Evolutionary conservation across 92 coral and sea anemone genomes (phyloP).

Genomic region (Porites evermanni): DNA sequence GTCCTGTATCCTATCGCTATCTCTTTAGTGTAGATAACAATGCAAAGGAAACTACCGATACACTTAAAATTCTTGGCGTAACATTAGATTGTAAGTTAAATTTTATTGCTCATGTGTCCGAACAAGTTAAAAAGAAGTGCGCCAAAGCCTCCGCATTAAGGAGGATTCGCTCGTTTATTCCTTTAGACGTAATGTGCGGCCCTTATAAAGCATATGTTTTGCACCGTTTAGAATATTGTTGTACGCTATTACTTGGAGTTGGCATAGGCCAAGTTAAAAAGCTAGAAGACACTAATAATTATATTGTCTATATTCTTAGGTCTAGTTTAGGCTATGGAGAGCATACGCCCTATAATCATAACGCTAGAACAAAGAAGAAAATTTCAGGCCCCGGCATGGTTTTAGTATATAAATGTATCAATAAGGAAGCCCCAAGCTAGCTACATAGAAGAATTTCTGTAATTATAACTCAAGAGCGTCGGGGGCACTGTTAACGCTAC

Average conservation of each 20-base stretch:
- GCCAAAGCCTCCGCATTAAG: constrained; percentile 13
- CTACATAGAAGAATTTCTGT: too few relatives aligned
- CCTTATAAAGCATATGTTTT: constrained; percentile 2
- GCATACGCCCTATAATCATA: not conserved
- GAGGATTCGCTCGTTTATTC: constrained; percentile 11
- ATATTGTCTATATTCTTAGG: not conserved
- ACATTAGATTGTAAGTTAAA: constrained; percentile 8
- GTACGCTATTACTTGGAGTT: not conserved
- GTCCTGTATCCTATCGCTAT: constrained; percentile 31
- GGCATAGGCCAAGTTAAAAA: not conserved
- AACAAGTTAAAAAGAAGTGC: not conserved
- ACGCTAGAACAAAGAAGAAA: constrained; percentile 25
- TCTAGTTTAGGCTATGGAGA: too few relatives aligned
- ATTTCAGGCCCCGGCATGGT: constrained; percentile 17
- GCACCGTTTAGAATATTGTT: not conserved
- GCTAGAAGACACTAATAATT: not conserved
- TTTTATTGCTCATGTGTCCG: not conserved
- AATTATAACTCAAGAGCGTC: too few relatives aligned
- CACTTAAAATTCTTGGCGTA: constrained; percentile 61
- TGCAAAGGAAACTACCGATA: constrained; percentile 45
- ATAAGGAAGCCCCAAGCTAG: not conserved
- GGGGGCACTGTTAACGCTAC: too few relatives aligned
- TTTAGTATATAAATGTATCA: not conserved
- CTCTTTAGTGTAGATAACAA: constrained; percentile 28
- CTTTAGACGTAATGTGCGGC: not conserved